phyloP scores from a whole-genome alignment of 2,888 invertebrate genomes.

The Megalurothrips usitatus region DNA sequence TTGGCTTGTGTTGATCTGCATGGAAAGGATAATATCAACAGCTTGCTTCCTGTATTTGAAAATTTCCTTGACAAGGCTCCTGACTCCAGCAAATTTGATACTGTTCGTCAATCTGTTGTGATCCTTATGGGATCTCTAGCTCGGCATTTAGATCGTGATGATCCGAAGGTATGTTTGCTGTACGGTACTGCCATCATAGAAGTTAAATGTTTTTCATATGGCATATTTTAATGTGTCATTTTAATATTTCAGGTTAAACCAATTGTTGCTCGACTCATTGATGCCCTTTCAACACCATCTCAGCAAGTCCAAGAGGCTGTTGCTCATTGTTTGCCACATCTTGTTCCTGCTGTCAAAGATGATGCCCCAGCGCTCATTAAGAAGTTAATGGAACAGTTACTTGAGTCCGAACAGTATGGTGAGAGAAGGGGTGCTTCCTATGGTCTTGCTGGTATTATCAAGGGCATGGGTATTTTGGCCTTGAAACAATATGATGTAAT shows the following conservation, averaged over 20 bases:
- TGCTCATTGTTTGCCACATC: conserved; percentile 88
- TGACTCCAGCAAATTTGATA: conserved; percentile 82
- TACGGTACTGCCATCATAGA: neutral
- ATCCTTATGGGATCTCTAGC: conserved; percentile 96
- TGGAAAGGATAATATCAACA: conserved; percentile 75
- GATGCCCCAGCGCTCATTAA: conserved; percentile 85
- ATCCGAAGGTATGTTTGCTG: conserved; percentile 56
- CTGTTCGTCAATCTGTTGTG: conserved; percentile 92
- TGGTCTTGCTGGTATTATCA: conserved; percentile 92
- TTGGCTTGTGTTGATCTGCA: conserved; percentile 85
- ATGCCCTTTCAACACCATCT: conserved; percentile 91
- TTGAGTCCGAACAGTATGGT: conserved; percentile 90
- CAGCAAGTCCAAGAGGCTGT: conserved; percentile 98
- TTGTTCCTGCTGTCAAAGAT: conserved; percentile 87
- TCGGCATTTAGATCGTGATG: conserved; percentile 87
- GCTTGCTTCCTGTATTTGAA: conserved; percentile 86
- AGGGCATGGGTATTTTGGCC: conserved; percentile 93
- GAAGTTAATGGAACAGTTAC: conserved; percentile 76
- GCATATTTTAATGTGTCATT: neutral
- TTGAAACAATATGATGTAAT: conserved; percentile 94
- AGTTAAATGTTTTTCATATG: neutral
- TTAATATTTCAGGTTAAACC: conserved; percentile 59
- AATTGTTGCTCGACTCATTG: conserved; percentile 85
- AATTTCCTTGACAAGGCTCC: conserved; percentile 90
- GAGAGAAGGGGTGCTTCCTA: conserved; percentile 92